Conservation (phyloP, 2,888 invertebrate genomes). For the Nasonia oneida region DNA sequence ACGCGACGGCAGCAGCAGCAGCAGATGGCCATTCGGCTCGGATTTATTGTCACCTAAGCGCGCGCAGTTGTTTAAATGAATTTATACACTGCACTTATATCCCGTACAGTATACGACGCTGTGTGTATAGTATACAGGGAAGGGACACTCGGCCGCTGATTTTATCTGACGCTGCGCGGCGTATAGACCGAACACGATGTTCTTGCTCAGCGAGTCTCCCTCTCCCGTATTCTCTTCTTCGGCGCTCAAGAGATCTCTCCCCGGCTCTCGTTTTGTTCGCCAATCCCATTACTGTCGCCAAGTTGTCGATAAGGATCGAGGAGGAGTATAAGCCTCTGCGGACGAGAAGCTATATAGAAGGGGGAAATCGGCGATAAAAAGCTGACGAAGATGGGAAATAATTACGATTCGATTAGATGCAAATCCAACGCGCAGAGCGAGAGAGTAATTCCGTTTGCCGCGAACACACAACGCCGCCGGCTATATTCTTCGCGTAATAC, state of each 20-base stretch:
- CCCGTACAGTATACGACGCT: background rate
- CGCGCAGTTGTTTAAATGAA: conserved; percentile 67
- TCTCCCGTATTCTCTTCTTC: background rate
- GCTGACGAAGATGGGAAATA: conserved; percentile 3
- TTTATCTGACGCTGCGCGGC: conserved; percentile 20
- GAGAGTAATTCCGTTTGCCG: conserved; percentile 20
- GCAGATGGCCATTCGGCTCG: conserved; percentile 57
- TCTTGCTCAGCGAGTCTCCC: conserved; percentile 4
- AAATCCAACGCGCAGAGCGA: background rate
- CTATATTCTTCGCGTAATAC: too few relatives aligned
- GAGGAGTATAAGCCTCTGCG: background rate
- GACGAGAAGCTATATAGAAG: background rate
- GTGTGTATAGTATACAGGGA: background rate
- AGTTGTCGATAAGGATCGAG: conserved; percentile 41
- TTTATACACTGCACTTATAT: conserved; percentile 61
- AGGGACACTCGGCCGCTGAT: conserved; percentile 28
- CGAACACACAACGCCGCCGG: background rate
- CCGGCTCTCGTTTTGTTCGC: conserved; percentile 20
- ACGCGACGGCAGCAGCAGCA: conserved; percentile 57
- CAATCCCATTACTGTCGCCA: conserved; percentile 42
- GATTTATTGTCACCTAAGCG: conserved; percentile 66
- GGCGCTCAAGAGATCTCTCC: background rate
- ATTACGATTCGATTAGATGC: conserved; percentile 42
- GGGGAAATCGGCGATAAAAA: background rate
- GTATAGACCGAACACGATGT: conserved; percentile 14